phyloP scores from a whole-genome alignment of 2,113 vertebrate genomes.

The Scalopus aquaticus region DNA sequence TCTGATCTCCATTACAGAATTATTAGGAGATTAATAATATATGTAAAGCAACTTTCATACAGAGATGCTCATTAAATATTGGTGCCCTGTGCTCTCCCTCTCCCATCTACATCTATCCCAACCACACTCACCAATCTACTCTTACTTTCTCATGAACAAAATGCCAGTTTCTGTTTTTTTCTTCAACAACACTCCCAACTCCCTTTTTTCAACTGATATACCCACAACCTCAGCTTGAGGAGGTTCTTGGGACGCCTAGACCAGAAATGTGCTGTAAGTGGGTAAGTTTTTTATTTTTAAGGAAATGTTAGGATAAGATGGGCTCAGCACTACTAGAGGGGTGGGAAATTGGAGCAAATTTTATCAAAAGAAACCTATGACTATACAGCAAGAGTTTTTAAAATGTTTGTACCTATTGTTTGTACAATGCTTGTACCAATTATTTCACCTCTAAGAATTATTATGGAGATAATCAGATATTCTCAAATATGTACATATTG shows the following conservation, averaged over 20 bases:
- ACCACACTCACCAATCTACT: not conserved
- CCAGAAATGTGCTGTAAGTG: not conserved
- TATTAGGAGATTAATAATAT: not conserved
- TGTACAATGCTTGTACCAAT: too few relatives aligned
- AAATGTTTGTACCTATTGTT: not conserved
- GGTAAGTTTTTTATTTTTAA: not conserved
- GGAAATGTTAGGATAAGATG: not conserved
- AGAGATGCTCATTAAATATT: not conserved
- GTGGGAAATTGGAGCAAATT: not conserved
- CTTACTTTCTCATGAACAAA: not conserved
- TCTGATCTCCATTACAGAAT: not conserved
- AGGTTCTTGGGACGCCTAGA: not conserved
- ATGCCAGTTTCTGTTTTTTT: not conserved
- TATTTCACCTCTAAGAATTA: not conserved
- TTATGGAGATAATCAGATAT: slow-evolving; percentile 18
- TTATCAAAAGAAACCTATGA: not conserved
- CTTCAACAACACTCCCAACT: not conserved
- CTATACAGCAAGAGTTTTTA: not conserved
- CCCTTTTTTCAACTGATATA: not conserved
- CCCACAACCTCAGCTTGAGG: not conserved
- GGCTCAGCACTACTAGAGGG: not conserved
- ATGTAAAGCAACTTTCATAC: not conserved
- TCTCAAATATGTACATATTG: not conserved
- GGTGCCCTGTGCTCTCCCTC: not conserved
- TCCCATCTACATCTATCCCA: not conserved